Conservation (phyloP, 2,888 invertebrate species). For the Mayetiola destructor region DNA sequence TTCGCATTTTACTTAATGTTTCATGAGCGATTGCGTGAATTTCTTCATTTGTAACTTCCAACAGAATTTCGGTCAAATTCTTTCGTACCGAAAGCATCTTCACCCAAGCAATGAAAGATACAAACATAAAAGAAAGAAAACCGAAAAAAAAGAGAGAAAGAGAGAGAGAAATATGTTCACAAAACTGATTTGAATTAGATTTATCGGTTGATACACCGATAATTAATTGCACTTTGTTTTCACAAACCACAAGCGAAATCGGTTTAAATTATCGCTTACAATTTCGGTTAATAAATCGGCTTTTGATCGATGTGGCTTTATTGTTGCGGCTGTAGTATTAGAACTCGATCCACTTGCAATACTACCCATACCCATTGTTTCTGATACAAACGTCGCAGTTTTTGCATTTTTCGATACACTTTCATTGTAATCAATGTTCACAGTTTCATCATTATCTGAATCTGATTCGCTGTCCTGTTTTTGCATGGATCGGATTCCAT, state of each 20-base stretch:
- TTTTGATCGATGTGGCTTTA: slow-evolving; percentile 9
- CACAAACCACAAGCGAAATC: slow-evolving; percentile 3
- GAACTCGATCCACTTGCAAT: not conserved
- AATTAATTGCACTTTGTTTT: not conserved
- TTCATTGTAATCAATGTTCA: slow-evolving; percentile 5
- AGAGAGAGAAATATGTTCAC: not conserved
- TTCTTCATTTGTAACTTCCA: slow-evolving; percentile 87
- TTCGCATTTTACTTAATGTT: slow-evolving; percentile 61
- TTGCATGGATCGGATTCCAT: too few relatives aligned
- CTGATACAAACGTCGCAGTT: not conserved
- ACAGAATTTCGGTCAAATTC: slow-evolving; percentile 80
- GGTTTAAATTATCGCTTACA: slow-evolving; percentile 9
- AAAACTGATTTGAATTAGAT: not conserved
- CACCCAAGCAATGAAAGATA: slow-evolving; percentile 16
- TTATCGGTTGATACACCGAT: not conserved
- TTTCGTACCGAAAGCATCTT: slow-evolving; percentile 80
- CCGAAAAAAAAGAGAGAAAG: slow-evolving; percentile 11
- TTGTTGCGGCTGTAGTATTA: not conserved
- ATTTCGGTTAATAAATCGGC: slow-evolving; percentile 9
- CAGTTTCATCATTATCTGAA: slow-evolving; percentile 1
- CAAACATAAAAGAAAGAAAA: slow-evolving; percentile 4
- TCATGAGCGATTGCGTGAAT: slow-evolving; percentile 72
- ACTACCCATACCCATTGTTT: not conserved
- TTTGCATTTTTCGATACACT: not conserved
- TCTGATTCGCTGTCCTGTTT: slow-evolving; percentile 6